Evolutionary conservation across 2,888 invertebrate genomes (phyloP).

Genomic region (Platyscelio sp.): DNA sequence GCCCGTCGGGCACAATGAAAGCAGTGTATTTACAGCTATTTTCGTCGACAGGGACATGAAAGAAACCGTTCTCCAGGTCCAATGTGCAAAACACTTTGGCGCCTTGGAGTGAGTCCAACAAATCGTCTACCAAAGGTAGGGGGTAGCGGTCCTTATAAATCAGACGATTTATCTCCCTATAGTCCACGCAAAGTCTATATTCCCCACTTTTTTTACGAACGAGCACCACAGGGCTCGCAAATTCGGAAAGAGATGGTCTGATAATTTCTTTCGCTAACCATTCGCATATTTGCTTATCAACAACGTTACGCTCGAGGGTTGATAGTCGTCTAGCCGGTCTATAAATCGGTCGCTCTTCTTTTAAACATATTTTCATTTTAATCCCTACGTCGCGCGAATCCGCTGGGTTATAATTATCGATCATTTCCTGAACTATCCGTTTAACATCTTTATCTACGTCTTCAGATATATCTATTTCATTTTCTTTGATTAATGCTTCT

Average conservation of each 20-base stretch:
- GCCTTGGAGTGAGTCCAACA: conserved; percentile 74
- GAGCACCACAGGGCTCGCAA: background rate
- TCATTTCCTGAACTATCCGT: background rate
- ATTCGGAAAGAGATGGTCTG: too few relatives aligned
- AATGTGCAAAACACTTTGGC: conserved; percentile 74
- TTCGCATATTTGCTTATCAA: background rate
- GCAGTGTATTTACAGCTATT: conserved; percentile 65
- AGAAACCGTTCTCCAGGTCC: conserved; percentile 76
- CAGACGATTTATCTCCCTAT: conserved; percentile 74
- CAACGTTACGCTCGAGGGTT: background rate
- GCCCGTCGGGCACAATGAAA: conserved; percentile 75
- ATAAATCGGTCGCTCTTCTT: background rate
- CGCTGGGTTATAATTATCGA: background rate
- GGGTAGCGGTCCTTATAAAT: conserved; percentile 73
- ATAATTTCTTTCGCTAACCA: background rate
- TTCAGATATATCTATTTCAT: background rate
- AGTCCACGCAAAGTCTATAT: conserved; percentile 75
- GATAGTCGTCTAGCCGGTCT: background rate
- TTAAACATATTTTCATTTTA: background rate
- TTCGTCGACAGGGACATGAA: conserved; percentile 59
- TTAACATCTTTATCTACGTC: background rate
- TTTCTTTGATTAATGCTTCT: background rate
- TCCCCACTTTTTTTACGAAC: conserved; percentile 72
- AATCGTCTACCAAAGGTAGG: conserved; percentile 73
- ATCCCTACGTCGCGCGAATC: background rate